A percentile compares a stretch with the other conserved stretches of the same genome.
phyloP scores from a whole-genome alignment of 2,888 invertebrate species.

The Troides oblongomaculatus region DNA sequence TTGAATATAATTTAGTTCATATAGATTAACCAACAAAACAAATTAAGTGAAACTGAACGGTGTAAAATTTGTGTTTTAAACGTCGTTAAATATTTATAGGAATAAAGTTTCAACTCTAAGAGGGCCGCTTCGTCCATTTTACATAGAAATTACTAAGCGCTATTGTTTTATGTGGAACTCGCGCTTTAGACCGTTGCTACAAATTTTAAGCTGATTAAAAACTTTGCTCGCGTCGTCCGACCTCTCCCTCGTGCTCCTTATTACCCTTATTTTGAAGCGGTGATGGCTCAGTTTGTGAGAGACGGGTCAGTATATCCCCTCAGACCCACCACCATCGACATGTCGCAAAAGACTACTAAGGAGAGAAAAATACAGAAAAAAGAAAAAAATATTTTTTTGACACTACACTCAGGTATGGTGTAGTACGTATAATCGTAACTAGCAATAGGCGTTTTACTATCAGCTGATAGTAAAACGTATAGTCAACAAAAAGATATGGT shows the following conservation, averaged over 20 bases:
- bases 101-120: conserved; percentile 61
- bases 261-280: background rate
- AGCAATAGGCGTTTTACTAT: too few relatives aligned
- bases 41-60: background rate
- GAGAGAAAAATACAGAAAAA: too few relatives aligned
- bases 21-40: background rate
- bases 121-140: conserved; percentile 52
- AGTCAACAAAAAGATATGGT: too few relatives aligned
- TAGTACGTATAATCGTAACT: too few relatives aligned
- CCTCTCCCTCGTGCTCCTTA: background rate
- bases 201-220: conserved; percentile 23
- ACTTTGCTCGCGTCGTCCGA: conserved; percentile 5
- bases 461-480: too few relatives aligned
- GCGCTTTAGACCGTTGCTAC: conserved; percentile 22
- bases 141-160: conserved; percentile 51
- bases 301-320: too few relatives aligned
- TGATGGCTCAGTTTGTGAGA: too few relatives aligned
- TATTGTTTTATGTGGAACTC: conserved; percentile 48
- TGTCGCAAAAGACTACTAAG: too few relatives aligned
- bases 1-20: too few relatives aligned
- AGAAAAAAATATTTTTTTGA: too few relatives aligned
- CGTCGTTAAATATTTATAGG: conserved; percentile 46
- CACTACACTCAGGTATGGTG: too few relatives aligned
- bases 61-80: background rate
- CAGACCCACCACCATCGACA: too few relatives aligned